phyloP scores from a whole-genome alignment of 2,113 vertebrate species.

The Zosterops japonicus region DNA sequence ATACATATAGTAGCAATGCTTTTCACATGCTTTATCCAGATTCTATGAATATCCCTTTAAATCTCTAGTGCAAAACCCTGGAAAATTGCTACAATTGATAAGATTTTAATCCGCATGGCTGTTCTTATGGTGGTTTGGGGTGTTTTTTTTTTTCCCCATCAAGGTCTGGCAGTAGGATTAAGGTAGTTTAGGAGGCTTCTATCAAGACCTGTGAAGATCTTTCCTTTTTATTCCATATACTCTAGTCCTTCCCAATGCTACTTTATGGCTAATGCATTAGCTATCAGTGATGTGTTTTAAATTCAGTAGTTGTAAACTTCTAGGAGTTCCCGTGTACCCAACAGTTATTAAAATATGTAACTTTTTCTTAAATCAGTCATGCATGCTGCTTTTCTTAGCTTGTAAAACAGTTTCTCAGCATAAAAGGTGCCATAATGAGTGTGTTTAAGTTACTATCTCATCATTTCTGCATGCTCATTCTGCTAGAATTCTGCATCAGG shows the following conservation, averaged over 20 bases:
- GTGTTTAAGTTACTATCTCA: not conserved
- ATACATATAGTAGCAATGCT: accelerated
- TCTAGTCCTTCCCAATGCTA: accelerated
- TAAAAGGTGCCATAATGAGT: accelerated
- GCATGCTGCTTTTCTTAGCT: not conserved
- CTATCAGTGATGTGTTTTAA: not conserved
- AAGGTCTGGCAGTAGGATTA: not conserved
- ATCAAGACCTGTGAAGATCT: not conserved
- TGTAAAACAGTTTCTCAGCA: not conserved
- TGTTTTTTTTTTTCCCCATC: not conserved
- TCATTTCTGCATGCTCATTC: not conserved
- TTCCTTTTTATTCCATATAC: not conserved
- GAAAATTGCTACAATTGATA: not conserved
- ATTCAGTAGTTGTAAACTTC: not conserved
- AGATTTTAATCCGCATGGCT: not conserved
- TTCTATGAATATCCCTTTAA: not conserved
- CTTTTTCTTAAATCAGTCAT: not conserved
- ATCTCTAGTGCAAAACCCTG: not conserved
- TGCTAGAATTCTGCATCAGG: not conserved
- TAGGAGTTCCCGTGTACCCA: not conserved
- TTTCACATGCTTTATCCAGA: not conserved
- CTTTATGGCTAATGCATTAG: not conserved
- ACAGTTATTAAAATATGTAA: accelerated
- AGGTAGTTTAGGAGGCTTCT: not conserved
- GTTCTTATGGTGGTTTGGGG: not conserved